Evolutionary conservation across 2,797 vertebrate genomes (phyloP).

Genomic region (Danionella dracula): DNA sequence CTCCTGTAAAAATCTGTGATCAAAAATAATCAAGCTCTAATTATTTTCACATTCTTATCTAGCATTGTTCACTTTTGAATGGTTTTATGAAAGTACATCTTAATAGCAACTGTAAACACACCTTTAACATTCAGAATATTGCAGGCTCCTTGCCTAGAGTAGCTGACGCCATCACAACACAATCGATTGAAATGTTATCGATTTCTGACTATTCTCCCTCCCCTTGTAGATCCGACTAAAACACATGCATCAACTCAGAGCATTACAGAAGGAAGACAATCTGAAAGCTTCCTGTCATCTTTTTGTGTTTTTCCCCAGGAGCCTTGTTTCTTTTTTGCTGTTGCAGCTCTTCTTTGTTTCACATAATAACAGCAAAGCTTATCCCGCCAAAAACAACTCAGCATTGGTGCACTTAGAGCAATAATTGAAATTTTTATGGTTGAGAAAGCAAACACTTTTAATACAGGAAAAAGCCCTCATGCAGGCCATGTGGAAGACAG

Average conservation of each 20-base stretch:
- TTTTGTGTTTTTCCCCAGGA: slow-evolving; percentile 63
- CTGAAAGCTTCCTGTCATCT: slow-evolving; percentile 65
- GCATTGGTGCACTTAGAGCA: slow-evolving; percentile 76
- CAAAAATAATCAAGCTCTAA: too few species aligned
- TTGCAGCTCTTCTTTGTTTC: slow-evolving; percentile 20
- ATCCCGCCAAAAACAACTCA: slow-evolving; percentile 65
- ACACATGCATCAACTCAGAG: not conserved
- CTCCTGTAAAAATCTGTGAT: too few species aligned
- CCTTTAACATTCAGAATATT: slow-evolving; percentile 58
- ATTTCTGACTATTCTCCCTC: slow-evolving; percentile 65
- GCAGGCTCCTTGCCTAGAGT: slow-evolving; percentile 56
- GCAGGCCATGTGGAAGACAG: slow-evolving; percentile 77
- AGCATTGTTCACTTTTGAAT: not conserved
- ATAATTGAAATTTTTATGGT: slow-evolving; percentile 89
- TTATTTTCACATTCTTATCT: not conserved
- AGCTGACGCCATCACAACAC: slow-evolving; percentile 63
- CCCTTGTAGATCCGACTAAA: slow-evolving; percentile 26
- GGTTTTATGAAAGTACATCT: not conserved
- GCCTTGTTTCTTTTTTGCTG: slow-evolving; percentile 64
- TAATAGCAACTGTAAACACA: not conserved
- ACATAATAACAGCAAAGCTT: slow-evolving; percentile 56
- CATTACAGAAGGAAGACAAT: slow-evolving; percentile 40
- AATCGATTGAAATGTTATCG: slow-evolving; percentile 66
- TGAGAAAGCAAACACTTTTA: slow-evolving; percentile 85
- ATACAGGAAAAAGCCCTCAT: slow-evolving; percentile 78